Conservation (phyloP, 2,888 invertebrate genomes). For the Pristionchus mayeri region DNA sequence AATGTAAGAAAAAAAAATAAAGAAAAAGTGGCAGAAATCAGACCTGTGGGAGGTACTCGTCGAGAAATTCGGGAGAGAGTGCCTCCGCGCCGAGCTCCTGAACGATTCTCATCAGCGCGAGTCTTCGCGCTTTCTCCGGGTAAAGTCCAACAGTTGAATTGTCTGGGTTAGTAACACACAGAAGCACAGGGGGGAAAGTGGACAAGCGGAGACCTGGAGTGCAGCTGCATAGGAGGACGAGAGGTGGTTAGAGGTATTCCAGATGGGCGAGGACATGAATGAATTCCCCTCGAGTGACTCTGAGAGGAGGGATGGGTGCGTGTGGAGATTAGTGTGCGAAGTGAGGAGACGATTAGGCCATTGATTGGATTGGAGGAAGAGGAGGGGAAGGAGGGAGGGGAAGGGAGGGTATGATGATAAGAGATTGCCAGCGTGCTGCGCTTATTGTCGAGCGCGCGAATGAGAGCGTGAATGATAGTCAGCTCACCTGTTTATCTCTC, state of each 20-base stretch:
- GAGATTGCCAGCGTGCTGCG: background rate
- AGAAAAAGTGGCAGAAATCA: background rate
- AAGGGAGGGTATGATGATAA: background rate
- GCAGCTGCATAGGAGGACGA: background rate
- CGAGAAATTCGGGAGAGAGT: slow-evolving; percentile 23
- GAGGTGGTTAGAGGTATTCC: background rate
- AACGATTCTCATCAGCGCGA: background rate
- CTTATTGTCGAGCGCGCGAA: background rate
- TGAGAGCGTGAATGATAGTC: background rate
- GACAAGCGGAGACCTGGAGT: background rate
- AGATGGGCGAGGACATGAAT: background rate
- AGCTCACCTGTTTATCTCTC: background rate
- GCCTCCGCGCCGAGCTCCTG: slow-evolving; percentile 10
- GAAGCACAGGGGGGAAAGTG: no score
- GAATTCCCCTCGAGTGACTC: no score
- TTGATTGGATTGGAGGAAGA: slow-evolving; percentile 25
- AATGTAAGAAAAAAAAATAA: background rate
- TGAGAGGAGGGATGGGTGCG: no score
- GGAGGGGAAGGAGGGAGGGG: slow-evolving; percentile 2
- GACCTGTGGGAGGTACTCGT: slow-evolving; percentile 2
- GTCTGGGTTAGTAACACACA: no score
- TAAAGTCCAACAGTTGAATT: no score
- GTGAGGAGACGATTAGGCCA: slow-evolving; percentile 18
- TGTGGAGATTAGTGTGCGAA: slow-evolving; percentile 13
- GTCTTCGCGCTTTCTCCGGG: no score